Base-by-base conservation (phyloP, 2,113 vertebrate species). In the Cavia aperea region DNA sequence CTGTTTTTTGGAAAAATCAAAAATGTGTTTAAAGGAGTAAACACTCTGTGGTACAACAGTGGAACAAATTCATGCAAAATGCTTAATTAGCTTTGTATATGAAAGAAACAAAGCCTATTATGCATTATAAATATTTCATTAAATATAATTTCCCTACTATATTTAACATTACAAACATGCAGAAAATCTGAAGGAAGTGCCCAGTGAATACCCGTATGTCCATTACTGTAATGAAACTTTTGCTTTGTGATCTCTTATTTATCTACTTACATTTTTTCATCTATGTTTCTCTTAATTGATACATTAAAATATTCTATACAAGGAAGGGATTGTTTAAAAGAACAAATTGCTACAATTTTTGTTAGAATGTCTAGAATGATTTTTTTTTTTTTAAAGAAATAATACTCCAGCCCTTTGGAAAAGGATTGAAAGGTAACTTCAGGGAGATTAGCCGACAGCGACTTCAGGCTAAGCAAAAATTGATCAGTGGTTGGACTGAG, bases 401-500 rank as follows among this genome's bases (percentile, higher is more conserved):
- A 81, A 54, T 92, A 91, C 60, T 91, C 60, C 72, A 81, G 43
- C 56, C 46, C 23, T 87, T 95, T 94, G 26, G 39, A 13, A 86
- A 86, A 79, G 24, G 26, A 78, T 77, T 66, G 58, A 92, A 89
- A 79, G 85, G 60, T 43, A 72, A 89, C 92, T 96, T 93, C 46
- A 56, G 46, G 26, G 46, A 94, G 70, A 89, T 96, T 92, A 68
- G 43, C 91, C 91, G 54, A 15, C 70, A 62, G 60, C 65, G 81
- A 23, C 66, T 85, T 66, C 23, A 90, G 54, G 86, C 51, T 87
- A 66, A 93, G 79, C 68, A 95, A 91, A 92, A 96, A 93, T 91
- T 93, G 94, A 95, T 96, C 70, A 85, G 15, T 11, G 16, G 81
- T 92, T 90, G 46, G 90, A 72, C 73, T 72, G 82, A 93, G 49